phyloP scores from a whole-genome alignment of 2,888 invertebrate genomes.

The Leptarthrus brevirostris region DNA sequence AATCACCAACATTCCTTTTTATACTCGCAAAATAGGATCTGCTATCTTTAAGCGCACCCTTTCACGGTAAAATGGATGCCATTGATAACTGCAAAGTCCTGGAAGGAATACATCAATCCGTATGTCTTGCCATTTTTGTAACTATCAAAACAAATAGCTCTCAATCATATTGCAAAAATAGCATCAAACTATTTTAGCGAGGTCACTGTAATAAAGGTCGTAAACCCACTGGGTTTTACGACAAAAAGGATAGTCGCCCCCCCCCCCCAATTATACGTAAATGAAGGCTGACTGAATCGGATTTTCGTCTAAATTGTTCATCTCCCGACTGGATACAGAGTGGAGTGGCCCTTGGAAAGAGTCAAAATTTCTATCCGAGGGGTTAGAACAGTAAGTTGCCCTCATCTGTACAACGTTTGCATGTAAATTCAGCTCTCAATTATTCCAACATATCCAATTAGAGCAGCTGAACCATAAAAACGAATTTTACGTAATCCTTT shows the following conservation, averaged over 20 bases:
- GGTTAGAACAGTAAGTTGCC: conserved; percentile 36
- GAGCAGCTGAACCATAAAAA: conserved; percentile 52
- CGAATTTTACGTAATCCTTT: conserved; percentile 52
- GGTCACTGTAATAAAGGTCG: conserved; percentile 12
- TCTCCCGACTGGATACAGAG: conserved; percentile 26
- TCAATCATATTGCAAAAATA: conserved; percentile 20
- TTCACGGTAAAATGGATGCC: not conserved
- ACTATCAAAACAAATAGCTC: not conserved
- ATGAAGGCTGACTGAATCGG: conserved; percentile 16
- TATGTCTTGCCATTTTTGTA: conserved; percentile 15
- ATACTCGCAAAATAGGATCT: conserved; percentile 2
- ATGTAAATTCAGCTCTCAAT: conserved; percentile 54
- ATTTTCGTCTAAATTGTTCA: conserved; percentile 28
- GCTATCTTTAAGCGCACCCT: not conserved
- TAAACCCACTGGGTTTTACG: conserved; percentile 12
- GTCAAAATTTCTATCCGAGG: conserved; percentile 15
- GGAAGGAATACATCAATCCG: not conserved
- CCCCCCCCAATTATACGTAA: conserved; percentile 27
- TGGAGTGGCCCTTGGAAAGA: conserved; percentile 4
- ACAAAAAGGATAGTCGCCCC: conserved; percentile 1
- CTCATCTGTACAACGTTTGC: conserved; percentile 41
- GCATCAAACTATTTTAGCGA: conserved; percentile 1
- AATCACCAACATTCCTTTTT: conserved; percentile 7
- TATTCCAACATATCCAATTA: conserved; percentile 54
- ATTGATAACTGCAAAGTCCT: conserved; percentile 4